Base-by-base conservation (phyloP, 2,113 vertebrate species). In the Ailuropoda melanoleuca region DNA sequence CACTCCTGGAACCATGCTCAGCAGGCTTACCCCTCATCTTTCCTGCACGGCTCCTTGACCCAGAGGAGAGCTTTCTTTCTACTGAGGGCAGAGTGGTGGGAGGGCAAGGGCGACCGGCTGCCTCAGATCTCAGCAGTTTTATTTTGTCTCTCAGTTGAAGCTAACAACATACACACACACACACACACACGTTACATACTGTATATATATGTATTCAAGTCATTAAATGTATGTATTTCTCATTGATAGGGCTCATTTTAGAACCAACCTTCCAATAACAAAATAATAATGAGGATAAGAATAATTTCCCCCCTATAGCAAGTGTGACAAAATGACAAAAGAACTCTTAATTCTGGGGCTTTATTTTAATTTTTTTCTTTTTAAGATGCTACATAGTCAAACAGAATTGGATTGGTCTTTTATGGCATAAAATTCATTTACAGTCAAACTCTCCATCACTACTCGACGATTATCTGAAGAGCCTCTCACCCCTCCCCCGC, bases 331-430 rank as follows among this genome's bases (percentile, higher is more conserved):
- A 98, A 97, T 98, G 98, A 99, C 98, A 97, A 96, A 98, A 92
- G 80, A 97, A 98, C 90, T 98, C 98, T 98, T 98, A 98, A 98
- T 98, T 98, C 98, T 95, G 98, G 99, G 99, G 99, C 98, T 99
- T 99, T 99, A 99, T 99, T 99, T 98, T 99, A 99, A 98, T 99
- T 98, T 98, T 98, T 98, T 82, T 37, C 99, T 99, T 99, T 99
- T 99, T 99, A 99, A 99, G 99, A 99, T 99, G 99, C 99, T 99
- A 99, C 99, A 99, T 99, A 99, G 99, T 99, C 99, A 99, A 99
- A 99, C 99, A 99, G 99, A 98, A 99, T 99, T 99, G 98, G 98
- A 99, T 99, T 99, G 99, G 98, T 99, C 99, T 99, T 98, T 99
- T 98, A 99, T 77, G 99, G 99, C 99, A 99, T 99, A 99, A 99